These are phyloP conservation scores for Ceyx cyanopectus DNA, from an alignment of 2,113 vertebrate species.

Conservation along the genomic window DNA sequence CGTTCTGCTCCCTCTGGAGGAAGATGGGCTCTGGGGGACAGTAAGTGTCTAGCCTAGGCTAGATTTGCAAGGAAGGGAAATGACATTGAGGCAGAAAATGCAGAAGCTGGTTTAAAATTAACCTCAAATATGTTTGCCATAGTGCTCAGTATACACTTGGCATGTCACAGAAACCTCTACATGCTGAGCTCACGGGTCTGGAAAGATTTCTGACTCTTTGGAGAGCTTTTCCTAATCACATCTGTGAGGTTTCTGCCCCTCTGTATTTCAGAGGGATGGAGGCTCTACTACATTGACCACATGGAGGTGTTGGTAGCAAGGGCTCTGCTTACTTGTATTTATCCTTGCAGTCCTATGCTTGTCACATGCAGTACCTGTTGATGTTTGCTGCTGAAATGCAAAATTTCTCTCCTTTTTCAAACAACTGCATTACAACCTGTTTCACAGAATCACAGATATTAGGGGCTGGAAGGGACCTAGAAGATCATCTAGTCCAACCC, in stretches of 20 bases:
- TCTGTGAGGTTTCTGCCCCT: neutral
- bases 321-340: neutral
- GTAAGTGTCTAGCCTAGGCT: neutral
- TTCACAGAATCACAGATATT: too few species aligned
- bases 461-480: too few species aligned
- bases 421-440: neutral
- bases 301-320: neutral
- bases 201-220: neutral
- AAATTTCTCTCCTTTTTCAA: neutral
- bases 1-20: neutral
- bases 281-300: neutral
- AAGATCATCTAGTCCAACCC: too few species aligned
- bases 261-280: neutral
- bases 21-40: neutral
- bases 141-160: rapidly evolving
- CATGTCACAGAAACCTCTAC: rapidly evolving
- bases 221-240: neutral
- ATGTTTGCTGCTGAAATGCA: neutral
- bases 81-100: neutral
- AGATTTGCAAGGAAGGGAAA: neutral
- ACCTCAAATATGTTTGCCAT: neutral
- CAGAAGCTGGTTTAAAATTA: neutral
- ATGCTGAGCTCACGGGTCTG: neutral
- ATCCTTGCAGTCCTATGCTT: neutral
- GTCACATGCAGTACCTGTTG: neutral